Evolutionary conservation across 2,888 invertebrate genomes (phyloP), one percentile per base, ranked within the genome.

Genomic region (Cantharis flavilabris): DNA sequence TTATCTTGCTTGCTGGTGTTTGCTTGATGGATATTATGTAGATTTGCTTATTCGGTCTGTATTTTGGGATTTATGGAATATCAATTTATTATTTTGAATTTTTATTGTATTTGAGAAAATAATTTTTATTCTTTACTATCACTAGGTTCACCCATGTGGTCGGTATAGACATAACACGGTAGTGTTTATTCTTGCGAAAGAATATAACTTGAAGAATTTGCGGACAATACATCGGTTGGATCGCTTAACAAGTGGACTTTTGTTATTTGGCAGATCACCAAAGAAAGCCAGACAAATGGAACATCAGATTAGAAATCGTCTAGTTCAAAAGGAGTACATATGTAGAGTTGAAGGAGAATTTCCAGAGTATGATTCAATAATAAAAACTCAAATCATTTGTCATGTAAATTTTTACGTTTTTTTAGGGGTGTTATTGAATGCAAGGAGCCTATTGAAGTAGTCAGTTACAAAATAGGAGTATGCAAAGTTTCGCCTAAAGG

Each of bases 81-180:
- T 49, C n/a, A 49, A 49, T 49, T n/a, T 49, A n/a, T 49, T 49
- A n/a, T 49, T n/a, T n/a, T n/a, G n/a, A 49, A n/a, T n/a, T 49
- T 49, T 49, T 5, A n/a, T 49, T n/a, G 7, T 5, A n/a, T n/a
- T n/a, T 3, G 10, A 23, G 9, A 62, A 64, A 64, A 16, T 63
- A 72, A 64, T 20, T 69, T 33, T 49, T 14, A 33, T 49, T 26
- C 65, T 74, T 5, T 70, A 30, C 3, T 26, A 69, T 62, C 30
- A 69, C 49, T 90, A 97, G 97, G 97, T 97, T 78, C 99, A 99
- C 89, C 98, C 99, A 3, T 99, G 99, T 89, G 99, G 99, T 79
- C 92, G 98, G 86, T 99, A 99, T 90, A 92, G 98, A 73, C 97
- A 98, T 90, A 99, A 99, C 90, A 97, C 98, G 9, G 96, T 99